A percentile compares a stretch with the other conserved stretches of the same genome.
Evolutionary conservation across 2,113 vertebrate species (phyloP).

Genomic region (Gambusia holbrooki): DNA sequence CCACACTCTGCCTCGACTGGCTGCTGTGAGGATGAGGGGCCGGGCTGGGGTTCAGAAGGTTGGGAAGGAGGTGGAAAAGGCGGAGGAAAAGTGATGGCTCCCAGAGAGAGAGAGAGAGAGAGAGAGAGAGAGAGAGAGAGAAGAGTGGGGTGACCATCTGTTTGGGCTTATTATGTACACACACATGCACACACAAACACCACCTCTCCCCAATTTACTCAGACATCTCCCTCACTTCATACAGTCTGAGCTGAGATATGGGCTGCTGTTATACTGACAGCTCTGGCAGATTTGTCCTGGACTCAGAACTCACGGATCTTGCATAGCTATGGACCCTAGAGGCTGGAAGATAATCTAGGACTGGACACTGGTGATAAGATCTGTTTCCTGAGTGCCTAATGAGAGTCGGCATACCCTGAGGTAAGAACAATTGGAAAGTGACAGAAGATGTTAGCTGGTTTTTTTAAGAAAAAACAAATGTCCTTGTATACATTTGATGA

Average conservation of each 20-base stretch:
- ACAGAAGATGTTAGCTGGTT: constrained; percentile 24
- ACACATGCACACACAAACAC: constrained; percentile 48
- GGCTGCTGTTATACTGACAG: constrained; percentile 61
- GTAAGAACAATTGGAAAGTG: constrained; percentile 62
- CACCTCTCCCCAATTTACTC: constrained; percentile 56
- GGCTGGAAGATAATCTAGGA: constrained; percentile 58
- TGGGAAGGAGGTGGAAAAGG: constrained; percentile 25
- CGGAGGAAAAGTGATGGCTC: constrained; percentile 50
- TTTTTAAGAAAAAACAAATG: background rate
- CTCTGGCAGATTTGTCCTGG: constrained; percentile 61
- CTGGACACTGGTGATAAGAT: constrained; percentile 53
- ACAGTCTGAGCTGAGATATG: constrained; percentile 65
- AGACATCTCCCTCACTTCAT: constrained; percentile 58
- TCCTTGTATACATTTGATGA: background rate
- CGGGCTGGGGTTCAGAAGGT: constrained; percentile 64
- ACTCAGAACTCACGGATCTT: constrained; percentile 56
- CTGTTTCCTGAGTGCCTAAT: constrained; percentile 30
- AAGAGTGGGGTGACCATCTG: constrained; percentile 75
- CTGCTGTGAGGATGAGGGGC: constrained; percentile 65
- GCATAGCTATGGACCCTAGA: constrained; percentile 58
- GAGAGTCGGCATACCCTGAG: constrained; percentile 57
- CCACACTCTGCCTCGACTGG: constrained; percentile 66
- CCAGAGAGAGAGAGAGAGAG: constrained; percentile 38
- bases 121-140: constrained; percentile 38
- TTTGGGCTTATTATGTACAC: constrained; percentile 64